phyloP scores from a whole-genome alignment of 2,797 vertebrate species.

The Sebastes diaconus region DNA sequence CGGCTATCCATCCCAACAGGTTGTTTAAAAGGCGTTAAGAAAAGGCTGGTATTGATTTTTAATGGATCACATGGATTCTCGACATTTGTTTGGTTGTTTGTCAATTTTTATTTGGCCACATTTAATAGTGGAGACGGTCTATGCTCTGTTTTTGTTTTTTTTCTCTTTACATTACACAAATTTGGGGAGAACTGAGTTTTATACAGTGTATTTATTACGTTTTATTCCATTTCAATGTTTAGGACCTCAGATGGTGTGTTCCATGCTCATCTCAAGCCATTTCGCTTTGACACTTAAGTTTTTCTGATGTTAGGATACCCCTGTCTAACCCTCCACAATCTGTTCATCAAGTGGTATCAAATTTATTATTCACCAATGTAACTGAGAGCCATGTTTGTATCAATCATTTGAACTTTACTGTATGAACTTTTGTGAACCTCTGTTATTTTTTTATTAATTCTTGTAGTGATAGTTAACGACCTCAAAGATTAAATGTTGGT shows the following conservation, averaged over 20 bases:
- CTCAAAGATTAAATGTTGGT: constrained; percentile 13
- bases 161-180: constrained; percentile 24
- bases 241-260: background rate
- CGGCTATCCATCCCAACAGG: no score
- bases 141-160: background rate
- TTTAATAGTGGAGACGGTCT: no score
- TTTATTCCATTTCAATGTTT: constrained; percentile 51
- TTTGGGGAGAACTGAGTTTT: constrained; percentile 54
- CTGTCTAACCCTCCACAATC: background rate
- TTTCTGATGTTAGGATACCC: background rate
- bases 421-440: background rate
- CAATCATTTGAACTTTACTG: constrained; percentile 10
- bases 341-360: constrained; percentile 9
- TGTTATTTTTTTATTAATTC: constrained; percentile 26
- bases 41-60: no score
- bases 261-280: constrained; percentile 17
- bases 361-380: background rate
- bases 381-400: constrained; percentile 36
- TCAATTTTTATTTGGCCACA: no score
- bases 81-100: no score
- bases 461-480: constrained; percentile 55
- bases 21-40: no score
- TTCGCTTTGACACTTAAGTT: background rate
- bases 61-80: no score
- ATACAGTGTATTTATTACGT: constrained; percentile 68